phyloP scores from a whole-genome alignment of 2,797 vertebrate genomes.

The Notoglanidium macrostoma region DNA sequence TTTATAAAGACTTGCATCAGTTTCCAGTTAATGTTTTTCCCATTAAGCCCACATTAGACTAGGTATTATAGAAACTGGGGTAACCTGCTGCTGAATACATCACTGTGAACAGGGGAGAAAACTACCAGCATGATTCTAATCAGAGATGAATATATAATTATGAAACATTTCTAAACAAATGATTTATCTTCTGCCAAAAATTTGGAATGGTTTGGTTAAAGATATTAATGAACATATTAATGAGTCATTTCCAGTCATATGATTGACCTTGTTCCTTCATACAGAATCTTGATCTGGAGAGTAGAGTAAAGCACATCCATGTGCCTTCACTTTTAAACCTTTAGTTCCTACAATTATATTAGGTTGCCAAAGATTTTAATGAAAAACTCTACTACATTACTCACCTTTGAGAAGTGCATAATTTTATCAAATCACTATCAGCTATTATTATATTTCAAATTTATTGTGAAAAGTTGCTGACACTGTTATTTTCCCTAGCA shows the following conservation, averaged over 20 bases:
- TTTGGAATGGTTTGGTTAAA: background rate
- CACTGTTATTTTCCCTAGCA: background rate
- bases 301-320: background rate
- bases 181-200: background rate
- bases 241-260: background rate
- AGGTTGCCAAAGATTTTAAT: background rate
- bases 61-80: background rate
- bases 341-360: background rate
- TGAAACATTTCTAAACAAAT: background rate
- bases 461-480: background rate
- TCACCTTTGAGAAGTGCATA: background rate
- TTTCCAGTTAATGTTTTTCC: background rate
- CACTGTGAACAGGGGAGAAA: background rate
- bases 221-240: background rate
- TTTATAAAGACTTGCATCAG: background rate
- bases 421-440: background rate
- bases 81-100: background rate
- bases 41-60: background rate
- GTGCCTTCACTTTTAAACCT: background rate
- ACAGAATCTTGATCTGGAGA: background rate
- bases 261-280: background rate
- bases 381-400: background rate
- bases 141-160: background rate
- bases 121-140: background rate
- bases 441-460: conserved; percentile 10